Evolutionary conservation across 2,888 invertebrate species (phyloP), one percentile per base, ranked within the genome.

Genomic region (Cryptocheilus praepositus): DNA sequence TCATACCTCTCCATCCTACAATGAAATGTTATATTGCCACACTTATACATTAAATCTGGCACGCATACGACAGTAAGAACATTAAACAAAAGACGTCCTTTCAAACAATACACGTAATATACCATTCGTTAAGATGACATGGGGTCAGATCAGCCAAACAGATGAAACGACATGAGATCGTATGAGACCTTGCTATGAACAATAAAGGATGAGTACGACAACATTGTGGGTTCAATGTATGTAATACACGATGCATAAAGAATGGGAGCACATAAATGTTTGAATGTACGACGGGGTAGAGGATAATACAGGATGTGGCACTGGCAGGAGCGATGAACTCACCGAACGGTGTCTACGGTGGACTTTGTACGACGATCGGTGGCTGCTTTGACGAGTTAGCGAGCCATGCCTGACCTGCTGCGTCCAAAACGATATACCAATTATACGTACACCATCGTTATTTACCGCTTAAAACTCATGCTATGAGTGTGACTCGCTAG

Each of bases 371-470:
- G 91, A 89, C 83, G 91, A 90, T 89, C 92, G 90, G 89, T 93
- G 92, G 83, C 85, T 88, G 85, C 86, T 89, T 84, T 87, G 87
- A 86, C 93, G 92, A 86, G 93, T 93, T 89, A 93, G 90, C 86
- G 93, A 93, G 88, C 93, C 93, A 90, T 93, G 93, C 89, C 93
- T 92, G 89, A 93, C 93, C 93, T 93, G 90, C 87, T 88, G 86
- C 86, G 88, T 88, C 86, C 87, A 88, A 85, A 88, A 88, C 81
- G 83, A 87, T 80, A 86, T 74, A 81, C 80, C 80, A 81, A 85
- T 86, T 85, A 86, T 82, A 86, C 74, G 80, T 75, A 82, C 74
- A 79, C 61, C 70, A 54, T 76, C 36, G 43, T 61, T 22, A 64
- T 25, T 61, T 11, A 52, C 43, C 54, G n/a, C 58, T 51, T 16